Evolutionary conservation across 2,113 vertebrate species (phyloP).

Genomic region (Centropus bengalensis): DNA sequence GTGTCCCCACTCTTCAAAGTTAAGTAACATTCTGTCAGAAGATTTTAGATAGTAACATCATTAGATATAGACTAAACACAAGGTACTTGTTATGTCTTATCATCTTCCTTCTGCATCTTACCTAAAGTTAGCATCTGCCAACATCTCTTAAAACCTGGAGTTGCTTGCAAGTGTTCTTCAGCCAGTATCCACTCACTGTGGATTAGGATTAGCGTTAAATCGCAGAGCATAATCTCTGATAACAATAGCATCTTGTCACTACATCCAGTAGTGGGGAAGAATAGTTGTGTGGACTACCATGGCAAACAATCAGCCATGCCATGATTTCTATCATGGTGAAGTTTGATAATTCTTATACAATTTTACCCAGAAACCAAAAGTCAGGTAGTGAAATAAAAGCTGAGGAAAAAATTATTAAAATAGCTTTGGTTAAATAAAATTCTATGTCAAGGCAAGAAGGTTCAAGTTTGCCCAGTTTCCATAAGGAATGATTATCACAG

Average conservation of each 20-base stretch:
- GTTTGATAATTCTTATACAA: not conserved
- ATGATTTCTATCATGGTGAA: not conserved
- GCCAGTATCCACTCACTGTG: not conserved
- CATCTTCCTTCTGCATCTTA: not conserved
- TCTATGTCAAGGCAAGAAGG: not conserved
- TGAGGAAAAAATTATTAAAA: not conserved
- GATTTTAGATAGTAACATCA: not conserved
- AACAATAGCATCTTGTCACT: not conserved
- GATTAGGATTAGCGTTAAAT: not conserved
- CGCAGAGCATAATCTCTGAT: accelerated
- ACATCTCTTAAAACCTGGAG: not conserved
- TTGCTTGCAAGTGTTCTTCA: not conserved
- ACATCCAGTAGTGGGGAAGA: not conserved
- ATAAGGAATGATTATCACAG: not conserved
- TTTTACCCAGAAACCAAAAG: not conserved
- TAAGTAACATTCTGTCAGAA: not conserved
- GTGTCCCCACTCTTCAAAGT: accelerated
- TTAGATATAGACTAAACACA: not conserved
- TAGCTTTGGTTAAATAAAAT: not conserved
- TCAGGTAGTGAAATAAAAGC: not conserved
- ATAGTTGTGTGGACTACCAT: not conserved
- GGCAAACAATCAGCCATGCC: not conserved
- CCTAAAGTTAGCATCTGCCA: not conserved
- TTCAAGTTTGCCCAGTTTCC: not conserved
- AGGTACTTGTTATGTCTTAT: not conserved